Evolutionary conservation across 2,113 vertebrate genomes (phyloP), one percentile per base, ranked within the genome.

Genomic region (Meriones unguiculatus): DNA sequence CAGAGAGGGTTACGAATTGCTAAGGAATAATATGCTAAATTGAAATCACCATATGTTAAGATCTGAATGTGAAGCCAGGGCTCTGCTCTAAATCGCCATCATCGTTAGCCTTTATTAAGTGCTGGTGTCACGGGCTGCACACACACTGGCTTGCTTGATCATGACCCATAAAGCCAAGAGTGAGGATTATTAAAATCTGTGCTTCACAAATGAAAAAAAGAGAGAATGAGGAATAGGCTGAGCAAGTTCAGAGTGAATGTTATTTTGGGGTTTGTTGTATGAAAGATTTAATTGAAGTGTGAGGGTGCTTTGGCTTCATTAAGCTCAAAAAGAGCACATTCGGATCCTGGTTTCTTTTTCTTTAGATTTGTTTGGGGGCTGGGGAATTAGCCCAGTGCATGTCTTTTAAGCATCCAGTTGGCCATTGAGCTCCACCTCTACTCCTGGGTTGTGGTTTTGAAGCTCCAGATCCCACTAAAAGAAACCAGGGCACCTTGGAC

Each of bases 1-100:
- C 80, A 54, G 75, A 77, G 95, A 70, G 77, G 84, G 89, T 95
- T 95, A 50, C 93, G 96, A 97, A 84, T 95, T 97, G 94, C 98
- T 94, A 96, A 96, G 93, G 81, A 94, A 97, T 92, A 96, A 88
- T 81, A 86, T 95, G 94, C 88, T 89, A 54, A 86, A 72, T 17
- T 88, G 50, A 89, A 65, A 75, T 94, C 25, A 28, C 70, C 22
- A 13, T 70, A 46, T 54, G 28, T 46, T 91, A 15, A 94, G 69
- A 50, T 73, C 5, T 70, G 28, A 89, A 50, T 97, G 46, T 46
- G 78, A 97, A 90, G 32, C 11, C 20, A 78, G 2, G 32, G 28
- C 17, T 87, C 41, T 10, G 12, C 62, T 32, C 88, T 95, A 90
- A 93, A 28, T 78, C 35, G 64, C 41, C 46, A n/a, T 38, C 67